Evolutionary conservation across 1,140 invertebrate species (phyloP).

Genomic region (Wasmannia auropunctata): DNA sequence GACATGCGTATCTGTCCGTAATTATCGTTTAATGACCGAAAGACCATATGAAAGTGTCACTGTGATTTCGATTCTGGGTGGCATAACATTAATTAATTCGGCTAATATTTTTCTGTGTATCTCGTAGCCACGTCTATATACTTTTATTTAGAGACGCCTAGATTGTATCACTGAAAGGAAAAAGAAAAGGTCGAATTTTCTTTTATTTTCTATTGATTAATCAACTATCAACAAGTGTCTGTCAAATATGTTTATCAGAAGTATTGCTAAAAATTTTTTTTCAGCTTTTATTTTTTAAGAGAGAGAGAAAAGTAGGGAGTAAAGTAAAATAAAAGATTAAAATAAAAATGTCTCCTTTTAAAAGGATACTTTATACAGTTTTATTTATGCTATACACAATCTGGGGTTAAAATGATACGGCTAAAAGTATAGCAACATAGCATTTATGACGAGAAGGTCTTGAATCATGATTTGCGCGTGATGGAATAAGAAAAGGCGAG

Average conservation of each 20-base stretch:
- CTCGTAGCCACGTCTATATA: background rate
- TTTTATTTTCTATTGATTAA: background rate
- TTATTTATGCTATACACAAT: background rate
- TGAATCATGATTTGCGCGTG: conserved; percentile 17
- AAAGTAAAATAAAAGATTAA: background rate
- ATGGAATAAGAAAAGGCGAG: conserved; percentile 54
- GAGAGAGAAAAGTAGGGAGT: background rate
- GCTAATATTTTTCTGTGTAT: background rate
- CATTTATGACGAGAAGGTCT: background rate
- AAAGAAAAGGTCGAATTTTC: background rate
- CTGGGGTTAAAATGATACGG: background rate
- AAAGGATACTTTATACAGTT: background rate
- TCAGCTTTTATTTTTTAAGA: background rate
- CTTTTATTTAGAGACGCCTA: background rate
- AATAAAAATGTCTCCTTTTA: background rate
- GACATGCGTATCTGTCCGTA: conserved; percentile 44
- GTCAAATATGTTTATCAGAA: background rate
- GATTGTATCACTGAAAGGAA: background rate
- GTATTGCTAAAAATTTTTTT: background rate
- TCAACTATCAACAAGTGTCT: background rate
- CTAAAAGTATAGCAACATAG: background rate
- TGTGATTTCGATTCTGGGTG: conserved; percentile 25
- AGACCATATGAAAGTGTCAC: background rate
- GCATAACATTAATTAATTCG: conserved; percentile 49
- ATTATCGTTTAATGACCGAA: conserved; percentile 46